Evolutionary conservation across 1,140 invertebrate genomes (phyloP), one percentile per base, ranked within the genome.

Genomic region (Brachionus rubens): DNA sequence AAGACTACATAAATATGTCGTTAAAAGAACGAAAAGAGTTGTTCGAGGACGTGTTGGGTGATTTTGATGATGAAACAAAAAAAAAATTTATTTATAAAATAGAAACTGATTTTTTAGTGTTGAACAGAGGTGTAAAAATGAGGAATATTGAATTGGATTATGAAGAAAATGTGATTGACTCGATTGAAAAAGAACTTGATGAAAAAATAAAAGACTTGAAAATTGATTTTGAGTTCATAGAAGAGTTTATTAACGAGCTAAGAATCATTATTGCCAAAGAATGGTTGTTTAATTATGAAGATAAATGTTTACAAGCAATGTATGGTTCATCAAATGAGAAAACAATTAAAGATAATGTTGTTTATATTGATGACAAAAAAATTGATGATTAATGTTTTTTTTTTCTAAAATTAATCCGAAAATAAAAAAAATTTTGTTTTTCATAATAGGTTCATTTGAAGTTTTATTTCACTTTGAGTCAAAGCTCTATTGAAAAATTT

Each of bases 271-370:
- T 70, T 26, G 65, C 65, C 19, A 47, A 50, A 50, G 43, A 70
- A 24, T 70, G 65, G 65, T 30, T 70, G 43, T 26, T 33, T 21
- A 47, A 50, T 43, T 70, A 70, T 33, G 65, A 70, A 46, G 65
- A 70, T 33, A 70, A 70, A 46, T 70, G 24, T 6, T 33, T 70
- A 12, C 65, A 70, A 6, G n/a, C 54, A 16, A 59, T 59, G 12
- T 59, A 59, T 33, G 54, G 30, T 19, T 59, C 54, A 16, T 36
- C 14, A 12, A 36, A 14, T 59, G 54, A 59, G 16, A 59, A 36
- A 19, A 28, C 54, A 30, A 36, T 36, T 5, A 9, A 36, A 36
- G 33, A 36, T 5, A 59, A 36, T 59, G 28, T 59, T 59, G 30
- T 14, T 59, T 59, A 59, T 19, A 36, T 59, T 19, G 54, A 59